Evolutionary conservation across 2,113 vertebrate genomes (phyloP), one percentile per base, ranked within the genome.

Genomic region (Vimba vimba): DNA sequence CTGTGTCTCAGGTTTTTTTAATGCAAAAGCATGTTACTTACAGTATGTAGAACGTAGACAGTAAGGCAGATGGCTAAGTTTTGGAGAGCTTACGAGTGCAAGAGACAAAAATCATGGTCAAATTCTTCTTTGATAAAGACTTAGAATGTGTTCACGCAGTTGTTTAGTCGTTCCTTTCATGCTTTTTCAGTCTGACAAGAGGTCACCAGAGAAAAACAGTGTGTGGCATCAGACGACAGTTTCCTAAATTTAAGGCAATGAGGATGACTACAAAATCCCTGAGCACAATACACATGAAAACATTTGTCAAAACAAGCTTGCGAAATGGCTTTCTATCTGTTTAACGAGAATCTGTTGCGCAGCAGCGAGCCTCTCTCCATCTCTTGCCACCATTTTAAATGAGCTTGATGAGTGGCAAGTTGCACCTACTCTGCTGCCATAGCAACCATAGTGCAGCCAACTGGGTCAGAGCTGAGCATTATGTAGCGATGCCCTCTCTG

Each of bases 321-420:
- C 2, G 30, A 80, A 81, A 69, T 52, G 7, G 43, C 62, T 82
- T 82, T 82, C 80, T 82, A 23, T 69, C 66, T 59, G 27, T 73
- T 73, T 73, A 71, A 74, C 30, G 2, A 73, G 30, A 74, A 57
- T 12, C 47, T 57, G 21, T 43, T 39, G 27, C 5, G 2, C 50
- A n/a, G 52, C 68, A 36, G 33, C 47, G 11, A 83, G 47, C 68
- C 5, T 82, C 78, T 85, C 66, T 79, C 73, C 25, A 23, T 87
- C 88, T 85, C 74, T 76, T 82, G 79, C 88, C 83, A 85, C 88
- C 88, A 85, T 89, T 87, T 89, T 83, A 87, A 89, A 89, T 87
- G 86, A 89, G 88, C 88, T 83, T 87, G 88, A 89, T 89, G 88
- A 89, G 83, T 85, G 86, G 88, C 88, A 89, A 89, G 88, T 89